Percentiles rank a stretch among this genome's conserved stretches.
These are phyloP conservation scores for Theropithecus gelada DNA, from an alignment of 2,113 vertebrate genomes.

Conservation along the genomic window DNA sequence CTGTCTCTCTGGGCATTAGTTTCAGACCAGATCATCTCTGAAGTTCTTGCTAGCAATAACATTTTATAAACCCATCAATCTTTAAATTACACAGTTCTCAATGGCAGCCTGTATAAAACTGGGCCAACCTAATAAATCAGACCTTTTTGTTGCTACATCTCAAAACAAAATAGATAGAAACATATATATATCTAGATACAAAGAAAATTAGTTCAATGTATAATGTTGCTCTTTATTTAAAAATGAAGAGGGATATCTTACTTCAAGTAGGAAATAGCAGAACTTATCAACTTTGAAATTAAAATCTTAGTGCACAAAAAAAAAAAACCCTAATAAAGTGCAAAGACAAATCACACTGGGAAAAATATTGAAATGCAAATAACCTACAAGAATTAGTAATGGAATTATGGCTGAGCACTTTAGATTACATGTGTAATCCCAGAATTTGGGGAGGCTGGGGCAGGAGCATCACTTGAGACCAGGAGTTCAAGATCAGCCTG, in stretches of 20 bases:
- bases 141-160: neutral
- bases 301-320: neutral
- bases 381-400: slow-evolving; percentile 37
- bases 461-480: too few species aligned
- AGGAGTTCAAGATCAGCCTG: too few species aligned
- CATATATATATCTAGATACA: neutral
- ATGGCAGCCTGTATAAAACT: neutral
- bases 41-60: neutral
- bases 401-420: neutral
- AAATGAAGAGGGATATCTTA: slow-evolving; percentile 15
- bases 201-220: slow-evolving; percentile 20
- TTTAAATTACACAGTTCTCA: slow-evolving; percentile 25
- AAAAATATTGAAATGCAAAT: slow-evolving; percentile 6
- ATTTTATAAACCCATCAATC: slow-evolving; percentile 29
- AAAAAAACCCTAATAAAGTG: neutral
- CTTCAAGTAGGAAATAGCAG: neutral
- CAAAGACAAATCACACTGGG: slow-evolving; percentile 15
- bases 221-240: neutral
- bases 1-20: neutral
- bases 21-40: slow-evolving; percentile 3
- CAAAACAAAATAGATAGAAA: neutral
- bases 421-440: too few species aligned
- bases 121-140: neutral
- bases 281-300: slow-evolving; percentile 40
- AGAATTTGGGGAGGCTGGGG: neutral